These are phyloP conservation scores for Rhea pennata DNA, from an alignment of 2,113 vertebrate genomes.

Conservation along the genomic window DNA sequence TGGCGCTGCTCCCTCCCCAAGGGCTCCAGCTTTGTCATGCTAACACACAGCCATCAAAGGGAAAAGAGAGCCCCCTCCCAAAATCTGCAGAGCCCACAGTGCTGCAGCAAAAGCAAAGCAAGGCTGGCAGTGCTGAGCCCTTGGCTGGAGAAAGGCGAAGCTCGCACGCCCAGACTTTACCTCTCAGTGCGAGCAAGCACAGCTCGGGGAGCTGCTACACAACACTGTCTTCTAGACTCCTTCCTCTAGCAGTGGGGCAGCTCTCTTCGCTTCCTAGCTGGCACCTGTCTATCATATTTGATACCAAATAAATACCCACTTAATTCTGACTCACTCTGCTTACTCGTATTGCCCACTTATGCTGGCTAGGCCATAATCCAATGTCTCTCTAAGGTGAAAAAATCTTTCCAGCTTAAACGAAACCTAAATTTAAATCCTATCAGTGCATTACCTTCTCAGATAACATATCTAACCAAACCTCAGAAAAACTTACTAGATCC, in stretches of 20 bases:
- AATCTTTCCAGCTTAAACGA: slow-evolving; percentile 25
- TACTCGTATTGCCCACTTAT: background rate
- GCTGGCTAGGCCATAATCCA: slow-evolving; percentile 2
- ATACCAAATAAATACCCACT: slow-evolving; percentile 9
- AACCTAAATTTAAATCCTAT: background rate
- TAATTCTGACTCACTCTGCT: background rate
- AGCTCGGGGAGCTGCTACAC: background rate
- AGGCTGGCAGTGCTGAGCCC: background rate
- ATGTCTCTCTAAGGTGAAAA: background rate
- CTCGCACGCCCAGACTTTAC: background rate
- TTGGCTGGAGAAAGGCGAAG: background rate
- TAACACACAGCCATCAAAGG: background rate
- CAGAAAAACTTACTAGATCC: background rate
- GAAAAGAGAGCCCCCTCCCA: background rate
- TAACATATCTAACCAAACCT: background rate
- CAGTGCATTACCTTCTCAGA: background rate
- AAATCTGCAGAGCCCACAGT: background rate
- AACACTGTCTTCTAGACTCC: background rate
- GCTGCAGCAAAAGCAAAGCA: background rate
- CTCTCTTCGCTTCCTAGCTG: background rate
- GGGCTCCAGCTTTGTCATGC: background rate
- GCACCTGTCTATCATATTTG: background rate
- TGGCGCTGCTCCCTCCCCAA: background rate
- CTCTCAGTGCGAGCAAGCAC: background rate
- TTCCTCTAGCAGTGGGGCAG: background rate